Conservation (phyloP, 2,888 invertebrate species). For the Synanthedon myopaeformis region DNA sequence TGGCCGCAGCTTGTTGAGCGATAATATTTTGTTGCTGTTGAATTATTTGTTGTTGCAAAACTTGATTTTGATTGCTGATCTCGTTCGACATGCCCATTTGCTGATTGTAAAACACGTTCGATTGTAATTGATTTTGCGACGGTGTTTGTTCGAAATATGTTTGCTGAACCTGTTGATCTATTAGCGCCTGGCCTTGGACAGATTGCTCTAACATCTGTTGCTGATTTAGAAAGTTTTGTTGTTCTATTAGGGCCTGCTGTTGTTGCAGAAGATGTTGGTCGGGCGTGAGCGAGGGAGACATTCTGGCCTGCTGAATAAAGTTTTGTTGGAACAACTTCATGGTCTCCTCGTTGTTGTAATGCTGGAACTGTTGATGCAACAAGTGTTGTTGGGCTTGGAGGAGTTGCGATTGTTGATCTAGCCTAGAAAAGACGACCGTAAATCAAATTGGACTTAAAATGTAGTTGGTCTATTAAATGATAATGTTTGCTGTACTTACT, state of each 20-base stretch:
- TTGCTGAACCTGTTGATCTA: conserved; percentile 47
- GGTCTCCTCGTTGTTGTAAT: conserved; percentile 58
- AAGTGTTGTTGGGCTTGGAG: conserved; percentile 59
- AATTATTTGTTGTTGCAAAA: conserved; percentile 66
- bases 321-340: conserved; percentile 72
- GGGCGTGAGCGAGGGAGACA: conserved; percentile 40
- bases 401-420: conserved; percentile 57
- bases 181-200: conserved; percentile 40
- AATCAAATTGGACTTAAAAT: not conserved
- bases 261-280: conserved; percentile 29
- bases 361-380: conserved; percentile 69
- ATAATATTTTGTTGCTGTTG: conserved; percentile 60
- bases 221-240: conserved; percentile 58
- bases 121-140: conserved; percentile 41
- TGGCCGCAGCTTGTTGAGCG: conserved; percentile 57
- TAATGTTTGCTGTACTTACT: conserved; percentile 36
- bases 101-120: conserved; percentile 34
- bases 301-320: conserved; percentile 61
- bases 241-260: conserved; percentile 25
- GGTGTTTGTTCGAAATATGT: conserved; percentile 30
- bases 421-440: conserved; percentile 17
- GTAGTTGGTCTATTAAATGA: not conserved
- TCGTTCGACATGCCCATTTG: conserved; percentile 41
- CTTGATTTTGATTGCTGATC: conserved; percentile 57
- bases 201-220: conserved; percentile 53